phyloP scores from a whole-genome alignment of 2,888 invertebrate genomes.

The Euplexia lucipara region DNA sequence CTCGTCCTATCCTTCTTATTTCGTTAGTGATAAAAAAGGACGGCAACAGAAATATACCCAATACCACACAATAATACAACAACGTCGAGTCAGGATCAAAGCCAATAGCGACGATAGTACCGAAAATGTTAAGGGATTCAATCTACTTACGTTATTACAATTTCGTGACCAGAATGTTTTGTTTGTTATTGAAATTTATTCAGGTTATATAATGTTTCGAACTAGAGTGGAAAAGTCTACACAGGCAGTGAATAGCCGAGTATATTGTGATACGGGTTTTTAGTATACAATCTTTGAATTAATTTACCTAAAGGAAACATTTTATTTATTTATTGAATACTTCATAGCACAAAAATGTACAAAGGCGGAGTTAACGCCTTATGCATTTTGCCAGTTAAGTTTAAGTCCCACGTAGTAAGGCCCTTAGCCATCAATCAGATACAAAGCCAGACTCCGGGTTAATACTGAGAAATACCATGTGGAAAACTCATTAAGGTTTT shows the following conservation, averaged over 20 bases:
- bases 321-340: too few species aligned
- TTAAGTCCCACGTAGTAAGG: too few species aligned
- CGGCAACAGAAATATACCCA: constrained; percentile 20
- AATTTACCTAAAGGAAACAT: too few species aligned
- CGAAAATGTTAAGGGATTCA: constrained; percentile 81
- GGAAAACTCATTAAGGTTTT: too few species aligned
- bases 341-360: too few species aligned
- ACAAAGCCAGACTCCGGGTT: too few species aligned
- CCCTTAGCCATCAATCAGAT: too few species aligned
- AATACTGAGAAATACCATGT: too few species aligned
- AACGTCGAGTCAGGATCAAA: constrained; percentile 73
- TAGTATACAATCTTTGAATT: too few species aligned
- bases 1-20: constrained; percentile 36
- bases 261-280: constrained; percentile 59
- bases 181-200: constrained; percentile 79
- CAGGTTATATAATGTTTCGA: constrained; percentile 68
- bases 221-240: constrained; percentile 66
- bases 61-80: constrained; percentile 67
- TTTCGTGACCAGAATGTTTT: constrained; percentile 79
- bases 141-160: constrained; percentile 83
- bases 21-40: constrained; percentile 17
- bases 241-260: constrained; percentile 69
- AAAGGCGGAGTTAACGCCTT: too few species aligned
- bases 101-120: constrained; percentile 77
- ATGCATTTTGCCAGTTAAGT: too few species aligned